A percentile compares a stretch with the other conserved stretches of the same genome.
These are phyloP conservation scores for Masticophis lateralis DNA, from an alignment of 2,797 vertebrate species.

Conservation along the genomic window DNA sequence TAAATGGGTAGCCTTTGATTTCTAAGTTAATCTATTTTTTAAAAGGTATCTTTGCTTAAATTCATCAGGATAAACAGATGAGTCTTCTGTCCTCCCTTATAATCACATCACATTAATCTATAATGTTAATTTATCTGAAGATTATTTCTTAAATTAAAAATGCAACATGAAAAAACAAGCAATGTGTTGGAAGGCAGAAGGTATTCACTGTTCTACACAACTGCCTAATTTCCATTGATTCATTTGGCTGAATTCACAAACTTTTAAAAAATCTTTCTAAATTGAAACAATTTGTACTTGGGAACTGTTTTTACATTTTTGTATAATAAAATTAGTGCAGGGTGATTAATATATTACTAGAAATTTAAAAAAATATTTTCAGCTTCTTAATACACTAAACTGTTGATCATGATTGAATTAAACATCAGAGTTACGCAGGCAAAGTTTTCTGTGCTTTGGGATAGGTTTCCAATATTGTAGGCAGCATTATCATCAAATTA, in stretches of 20 bases:
- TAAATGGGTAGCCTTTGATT: not conserved
- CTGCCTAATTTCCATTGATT: conserved; percentile 11
- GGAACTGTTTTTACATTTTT: conserved; percentile 17
- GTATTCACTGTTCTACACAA: not conserved
- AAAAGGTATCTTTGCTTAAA: not conserved
- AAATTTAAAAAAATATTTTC: conserved; percentile 32
- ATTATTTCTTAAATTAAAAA: not conserved
- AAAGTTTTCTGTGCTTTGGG: not conserved
- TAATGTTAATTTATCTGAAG: not conserved
- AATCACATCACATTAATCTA: not conserved
- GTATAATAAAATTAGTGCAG: conserved; percentile 24
- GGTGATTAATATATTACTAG: conserved; percentile 15
- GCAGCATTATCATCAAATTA: not conserved
- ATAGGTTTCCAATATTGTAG: not conserved
- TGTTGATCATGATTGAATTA: not conserved
- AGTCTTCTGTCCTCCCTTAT: not conserved
- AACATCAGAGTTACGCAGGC: not conserved
- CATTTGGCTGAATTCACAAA: conserved; percentile 45
- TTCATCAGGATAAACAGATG: not conserved
- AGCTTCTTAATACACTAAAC: conserved; percentile 13
- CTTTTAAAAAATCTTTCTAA: not conserved
- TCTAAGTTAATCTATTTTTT: not conserved
- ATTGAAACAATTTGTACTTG: conserved; percentile 21
- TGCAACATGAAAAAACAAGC: not conserved
- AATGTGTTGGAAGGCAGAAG: not conserved